phyloP scores from a whole-genome alignment of 1,140 invertebrate species.

The Drosophila sechellia region DNA sequence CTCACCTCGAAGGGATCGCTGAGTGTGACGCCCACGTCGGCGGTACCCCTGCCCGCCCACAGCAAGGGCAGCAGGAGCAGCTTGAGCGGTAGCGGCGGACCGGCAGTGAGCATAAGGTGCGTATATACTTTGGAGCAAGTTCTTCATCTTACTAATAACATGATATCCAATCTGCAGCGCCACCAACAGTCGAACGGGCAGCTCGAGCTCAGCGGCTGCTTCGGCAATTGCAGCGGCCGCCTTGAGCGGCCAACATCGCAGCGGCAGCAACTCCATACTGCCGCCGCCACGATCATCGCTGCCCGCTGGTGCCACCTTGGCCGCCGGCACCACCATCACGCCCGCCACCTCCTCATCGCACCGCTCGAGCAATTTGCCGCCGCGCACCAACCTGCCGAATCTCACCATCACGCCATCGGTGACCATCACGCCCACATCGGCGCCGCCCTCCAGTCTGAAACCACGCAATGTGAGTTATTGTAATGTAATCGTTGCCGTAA shows the following conservation, averaged over 20 bases:
- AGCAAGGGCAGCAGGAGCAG: slow-evolving; percentile 73
- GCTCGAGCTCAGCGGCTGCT: slow-evolving; percentile 53
- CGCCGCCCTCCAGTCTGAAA: slow-evolving; percentile 87
- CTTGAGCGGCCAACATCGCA: slow-evolving; percentile 52
- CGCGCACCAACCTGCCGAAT: slow-evolving; percentile 83
- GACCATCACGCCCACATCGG: slow-evolving; percentile 89
- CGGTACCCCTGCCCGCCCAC: slow-evolving; percentile 85
- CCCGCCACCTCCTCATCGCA: slow-evolving; percentile 71
- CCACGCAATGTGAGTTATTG: slow-evolving; percentile 85
- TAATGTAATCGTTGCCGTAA: slow-evolving; percentile 85
- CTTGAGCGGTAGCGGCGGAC: slow-evolving; percentile 56
- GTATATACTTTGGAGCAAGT: not conserved
- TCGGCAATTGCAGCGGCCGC: slow-evolving; percentile 59
- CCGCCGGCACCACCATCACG: slow-evolving; percentile 84
- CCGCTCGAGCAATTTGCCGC: slow-evolving; percentile 68
- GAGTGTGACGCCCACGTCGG: slow-evolving; percentile 85
- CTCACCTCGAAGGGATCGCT: slow-evolving; percentile 85
- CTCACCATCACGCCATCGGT: slow-evolving; percentile 88
- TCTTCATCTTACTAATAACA: not conserved
- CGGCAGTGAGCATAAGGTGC: slow-evolving; percentile 79
- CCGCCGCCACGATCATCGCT: slow-evolving; percentile 84
- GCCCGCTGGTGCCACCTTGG: slow-evolving; percentile 86
- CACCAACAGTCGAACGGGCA: slow-evolving; percentile 68
- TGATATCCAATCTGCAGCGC: slow-evolving; percentile 22
- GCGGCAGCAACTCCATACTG: slow-evolving; percentile 64